phyloP scores from a whole-genome alignment of 2,888 invertebrate genomes.

The Heliothis peltigera region DNA sequence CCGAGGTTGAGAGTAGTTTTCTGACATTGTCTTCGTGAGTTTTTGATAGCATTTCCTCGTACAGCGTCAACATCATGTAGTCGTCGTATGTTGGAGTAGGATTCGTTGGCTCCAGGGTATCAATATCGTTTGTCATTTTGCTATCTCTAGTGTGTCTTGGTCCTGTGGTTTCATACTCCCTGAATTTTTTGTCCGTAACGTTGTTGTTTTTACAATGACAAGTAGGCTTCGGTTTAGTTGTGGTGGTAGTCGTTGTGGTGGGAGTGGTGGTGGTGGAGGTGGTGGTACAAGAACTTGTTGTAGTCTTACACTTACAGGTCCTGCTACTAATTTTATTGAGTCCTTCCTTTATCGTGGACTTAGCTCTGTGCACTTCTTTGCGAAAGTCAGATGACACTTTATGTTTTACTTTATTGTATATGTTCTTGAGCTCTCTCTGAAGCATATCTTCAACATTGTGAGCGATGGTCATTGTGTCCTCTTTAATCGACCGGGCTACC shows the following conservation, averaged over 20 bases:
- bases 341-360: slow-evolving; percentile 48
- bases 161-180: background rate
- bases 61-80: slow-evolving; percentile 70
- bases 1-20: slow-evolving; percentile 65
- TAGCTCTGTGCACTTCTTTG: slow-evolving; percentile 61
- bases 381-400: slow-evolving; percentile 65
- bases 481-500: slow-evolving; percentile 63
- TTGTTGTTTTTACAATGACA: slow-evolving; percentile 9
- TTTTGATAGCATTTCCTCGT: slow-evolving; percentile 74
- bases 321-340: slow-evolving; percentile 9
- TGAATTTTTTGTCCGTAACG: background rate
- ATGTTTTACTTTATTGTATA: slow-evolving; percentile 70
- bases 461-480: slow-evolving; percentile 64
- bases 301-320: background rate
- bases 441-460: slow-evolving; percentile 67
- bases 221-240: background rate
- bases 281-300: background rate
- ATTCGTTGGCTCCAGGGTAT: slow-evolving; percentile 9
- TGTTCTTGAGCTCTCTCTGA: slow-evolving; percentile 69
- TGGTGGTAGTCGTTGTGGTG: background rate
- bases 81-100: slow-evolving; percentile 67
- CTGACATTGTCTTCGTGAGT: slow-evolving; percentile 69
- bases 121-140: slow-evolving; percentile 19
- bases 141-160: slow-evolving; percentile 25
- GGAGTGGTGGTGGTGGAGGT: background rate